Percentiles rank a stretch among this genome's conserved stretches.
Evolutionary conservation across 2,113 vertebrate genomes (phyloP).

Genomic region (Rhinolophus sinicus): DNA sequence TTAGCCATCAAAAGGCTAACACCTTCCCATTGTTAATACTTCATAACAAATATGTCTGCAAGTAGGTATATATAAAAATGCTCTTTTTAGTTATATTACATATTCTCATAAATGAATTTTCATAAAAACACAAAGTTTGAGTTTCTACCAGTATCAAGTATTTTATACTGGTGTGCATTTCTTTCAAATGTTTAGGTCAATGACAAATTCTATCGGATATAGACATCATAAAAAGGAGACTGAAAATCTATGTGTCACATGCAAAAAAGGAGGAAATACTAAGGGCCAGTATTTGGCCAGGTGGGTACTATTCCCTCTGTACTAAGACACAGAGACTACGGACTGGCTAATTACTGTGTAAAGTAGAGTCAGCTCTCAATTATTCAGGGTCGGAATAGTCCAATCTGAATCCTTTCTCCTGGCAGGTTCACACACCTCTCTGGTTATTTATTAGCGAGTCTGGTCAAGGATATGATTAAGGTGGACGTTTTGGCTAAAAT

Average conservation of each 20-base stretch:
- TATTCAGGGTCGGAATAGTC: constrained; percentile 55
- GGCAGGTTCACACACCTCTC: constrained; percentile 11
- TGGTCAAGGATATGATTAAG: constrained; percentile 27
- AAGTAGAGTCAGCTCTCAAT: constrained; percentile 62
- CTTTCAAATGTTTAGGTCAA: constrained; percentile 45
- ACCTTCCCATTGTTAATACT: constrained; percentile 38
- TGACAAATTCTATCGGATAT: constrained; percentile 38
- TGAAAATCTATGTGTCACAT: constrained; percentile 36
- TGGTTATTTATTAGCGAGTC: constrained; percentile 28
- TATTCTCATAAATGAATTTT: constrained; percentile 60
- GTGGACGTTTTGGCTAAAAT: constrained; percentile 32
- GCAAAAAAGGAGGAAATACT: constrained; percentile 62
- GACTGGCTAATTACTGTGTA: constrained; percentile 77
- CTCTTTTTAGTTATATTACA: constrained; percentile 65
- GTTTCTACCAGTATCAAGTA: constrained; percentile 40
- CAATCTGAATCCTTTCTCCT: neutral
- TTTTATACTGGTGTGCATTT: constrained; percentile 46
- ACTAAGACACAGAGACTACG: constrained; percentile 45
- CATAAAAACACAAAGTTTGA: constrained; percentile 67
- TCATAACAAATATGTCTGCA: constrained; percentile 56
- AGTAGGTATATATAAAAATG: constrained; percentile 17
- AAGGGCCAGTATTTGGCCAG: constrained; percentile 60
- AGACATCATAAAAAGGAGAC: constrained; percentile 37
- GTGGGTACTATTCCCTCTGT: constrained; percentile 62
- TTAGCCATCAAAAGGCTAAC: neutral